Conservation (phyloP, 2,113 vertebrate genomes). For the Brachypodius melanocephalos region DNA sequence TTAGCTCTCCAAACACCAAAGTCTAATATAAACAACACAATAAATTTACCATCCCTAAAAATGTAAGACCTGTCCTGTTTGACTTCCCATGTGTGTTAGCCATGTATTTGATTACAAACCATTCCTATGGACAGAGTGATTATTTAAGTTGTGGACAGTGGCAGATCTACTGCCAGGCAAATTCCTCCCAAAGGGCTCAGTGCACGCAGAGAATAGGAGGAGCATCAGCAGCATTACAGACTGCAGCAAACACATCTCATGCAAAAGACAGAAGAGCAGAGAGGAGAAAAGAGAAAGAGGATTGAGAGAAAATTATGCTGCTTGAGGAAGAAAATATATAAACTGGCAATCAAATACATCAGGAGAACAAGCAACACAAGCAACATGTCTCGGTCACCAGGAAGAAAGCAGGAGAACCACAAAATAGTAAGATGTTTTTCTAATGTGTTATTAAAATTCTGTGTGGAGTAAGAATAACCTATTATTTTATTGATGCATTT, state of each 20-base stretch:
- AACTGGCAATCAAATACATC: background rate
- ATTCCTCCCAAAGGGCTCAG: constrained; percentile 27
- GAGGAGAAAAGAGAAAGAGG: background rate
- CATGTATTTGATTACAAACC: background rate
- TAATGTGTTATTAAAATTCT: background rate
- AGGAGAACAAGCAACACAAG: background rate
- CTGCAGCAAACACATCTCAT: background rate
- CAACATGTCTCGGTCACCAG: constrained; percentile 72
- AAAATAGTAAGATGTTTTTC: constrained; percentile 79
- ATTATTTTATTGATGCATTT: background rate
- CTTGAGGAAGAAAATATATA: background rate
- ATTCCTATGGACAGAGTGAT: background rate
- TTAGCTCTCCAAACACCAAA: constrained; percentile 29
- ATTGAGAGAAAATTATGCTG: background rate
- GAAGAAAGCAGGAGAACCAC: constrained; percentile 70
- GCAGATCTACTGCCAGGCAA: background rate
- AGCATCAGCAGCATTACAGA: constrained; percentile 49
- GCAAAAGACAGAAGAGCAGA: constrained; percentile 1
- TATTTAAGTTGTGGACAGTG: background rate
- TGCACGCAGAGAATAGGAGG: constrained; percentile 57
- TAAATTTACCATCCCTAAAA: constrained; percentile 12
- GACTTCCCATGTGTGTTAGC: constrained; percentile 15
- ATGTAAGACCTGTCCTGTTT: background rate
- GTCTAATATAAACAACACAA: constrained; percentile 23
- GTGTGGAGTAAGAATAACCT: background rate